Conservation (phyloP, 2,888 invertebrate species). For the Perithous albicinctus region DNA sequence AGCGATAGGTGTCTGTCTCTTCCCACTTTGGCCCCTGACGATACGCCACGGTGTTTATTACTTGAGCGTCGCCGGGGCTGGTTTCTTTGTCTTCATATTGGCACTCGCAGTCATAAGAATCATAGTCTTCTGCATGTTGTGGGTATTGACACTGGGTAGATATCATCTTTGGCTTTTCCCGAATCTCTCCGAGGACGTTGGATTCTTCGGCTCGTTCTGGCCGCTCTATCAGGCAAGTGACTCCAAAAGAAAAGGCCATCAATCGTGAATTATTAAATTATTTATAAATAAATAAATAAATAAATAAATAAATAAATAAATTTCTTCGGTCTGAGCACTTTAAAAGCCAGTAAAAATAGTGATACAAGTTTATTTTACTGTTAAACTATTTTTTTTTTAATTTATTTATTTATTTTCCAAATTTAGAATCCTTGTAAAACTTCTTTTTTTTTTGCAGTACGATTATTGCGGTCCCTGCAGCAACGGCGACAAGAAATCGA, state of each 20-base stretch:
- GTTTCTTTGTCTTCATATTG: constrained; percentile 97
- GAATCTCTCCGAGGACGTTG: constrained; percentile 99
- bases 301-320: too few relatives aligned
- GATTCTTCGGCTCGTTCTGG: constrained; percentile 99
- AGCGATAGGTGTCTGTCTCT: constrained; percentile 97
- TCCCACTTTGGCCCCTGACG: constrained; percentile 99
- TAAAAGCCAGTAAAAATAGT: too few relatives aligned
- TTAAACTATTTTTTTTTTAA: too few relatives aligned
- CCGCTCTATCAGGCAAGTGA: constrained; percentile 94
- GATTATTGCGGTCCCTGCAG: constrained; percentile 89
- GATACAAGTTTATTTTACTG: too few relatives aligned
- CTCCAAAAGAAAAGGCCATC: background rate
- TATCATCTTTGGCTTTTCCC: constrained; percentile 99
- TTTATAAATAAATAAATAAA: too few relatives aligned
- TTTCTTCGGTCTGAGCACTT: too few relatives aligned
- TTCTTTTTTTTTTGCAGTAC: constrained; percentile 86
- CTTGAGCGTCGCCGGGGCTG: constrained; percentile 96
- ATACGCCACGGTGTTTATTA: constrained; percentile 98
- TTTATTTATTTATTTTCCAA: too few relatives aligned
- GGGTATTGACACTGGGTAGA: constrained; percentile 94
- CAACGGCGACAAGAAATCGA: constrained; percentile 86
- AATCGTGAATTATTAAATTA: background rate
- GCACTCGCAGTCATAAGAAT: constrained; percentile 95
- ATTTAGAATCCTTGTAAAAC: too few relatives aligned
- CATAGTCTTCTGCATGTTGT: constrained; percentile 96